Percentiles rank a stretch among this genome's conserved stretches.
These are phyloP conservation scores for Bicyclus anynana DNA, from an alignment of 1,140 invertebrate species.

Conservation along the genomic window DNA sequence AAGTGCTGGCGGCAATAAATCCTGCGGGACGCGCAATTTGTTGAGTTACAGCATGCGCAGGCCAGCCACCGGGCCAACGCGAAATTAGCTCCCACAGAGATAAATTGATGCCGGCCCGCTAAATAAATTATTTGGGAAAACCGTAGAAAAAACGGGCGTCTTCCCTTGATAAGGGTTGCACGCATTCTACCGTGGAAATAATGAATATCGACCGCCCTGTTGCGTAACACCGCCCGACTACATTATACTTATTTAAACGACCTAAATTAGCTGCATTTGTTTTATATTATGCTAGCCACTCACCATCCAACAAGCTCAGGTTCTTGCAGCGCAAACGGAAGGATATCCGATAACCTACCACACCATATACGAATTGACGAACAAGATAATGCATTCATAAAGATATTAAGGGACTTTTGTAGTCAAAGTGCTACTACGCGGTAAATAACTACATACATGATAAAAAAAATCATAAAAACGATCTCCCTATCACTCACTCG, in stretches of 20 bases:
- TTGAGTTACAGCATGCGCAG: conserved; percentile 76
- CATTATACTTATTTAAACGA: neutral
- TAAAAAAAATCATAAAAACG: too few species aligned
- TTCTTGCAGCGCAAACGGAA: too few species aligned
- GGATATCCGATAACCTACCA: too few species aligned
- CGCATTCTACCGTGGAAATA: conserved; percentile 56
- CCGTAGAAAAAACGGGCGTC: conserved; percentile 75
- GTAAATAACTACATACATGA: too few species aligned
- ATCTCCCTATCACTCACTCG: too few species aligned
- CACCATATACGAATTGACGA: too few species aligned
- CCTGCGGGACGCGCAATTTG: conserved; percentile 71
- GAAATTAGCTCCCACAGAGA: conserved; percentile 75
- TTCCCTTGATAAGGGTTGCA: conserved; percentile 75
- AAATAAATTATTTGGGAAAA: conserved; percentile 78
- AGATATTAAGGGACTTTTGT: too few species aligned
- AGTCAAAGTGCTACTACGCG: too few species aligned
- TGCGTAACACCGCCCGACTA: conserved; percentile 13
- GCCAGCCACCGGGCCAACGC: conserved; percentile 69
- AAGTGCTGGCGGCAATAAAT: conserved; percentile 70
- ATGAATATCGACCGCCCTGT: conserved; percentile 64
- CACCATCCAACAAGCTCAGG: too few species aligned
- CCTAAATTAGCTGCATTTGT: neutral
- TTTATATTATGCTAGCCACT: too few species aligned
- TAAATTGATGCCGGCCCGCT: conserved; percentile 73
- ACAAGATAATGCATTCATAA: too few species aligned